Percentiles rank a stretch among this genome's conserved stretches.
phyloP scores from a whole-genome alignment of 2,888 invertebrate species.

The Lithophane leautieri region DNA sequence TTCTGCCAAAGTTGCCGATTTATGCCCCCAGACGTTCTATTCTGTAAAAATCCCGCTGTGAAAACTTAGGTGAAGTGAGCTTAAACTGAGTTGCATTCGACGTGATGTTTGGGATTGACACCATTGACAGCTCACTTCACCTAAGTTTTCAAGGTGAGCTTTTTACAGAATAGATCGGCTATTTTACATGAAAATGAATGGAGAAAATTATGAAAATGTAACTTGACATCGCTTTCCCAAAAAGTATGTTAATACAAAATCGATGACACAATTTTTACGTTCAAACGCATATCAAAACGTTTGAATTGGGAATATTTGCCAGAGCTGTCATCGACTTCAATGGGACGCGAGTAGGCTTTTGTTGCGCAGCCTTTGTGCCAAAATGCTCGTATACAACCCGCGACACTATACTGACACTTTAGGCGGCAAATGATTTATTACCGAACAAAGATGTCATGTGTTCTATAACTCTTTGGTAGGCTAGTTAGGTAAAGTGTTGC shows the following conservation, averaged over 20 bases:
- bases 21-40: too few species aligned
- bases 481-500: conserved; percentile 26
- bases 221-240: conserved; percentile 4
- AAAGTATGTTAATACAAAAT: conserved; percentile 19
- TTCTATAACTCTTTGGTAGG: conserved; percentile 49
- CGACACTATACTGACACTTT: conserved; percentile 55
- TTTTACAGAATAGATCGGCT: too few species aligned
- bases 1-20: too few species aligned
- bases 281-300: conserved; percentile 57
- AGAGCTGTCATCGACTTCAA: conserved; percentile 64
- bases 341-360: conserved; percentile 63
- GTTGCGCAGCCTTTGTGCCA: conserved; percentile 60
- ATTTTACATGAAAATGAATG: too few species aligned
- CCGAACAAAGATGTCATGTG: conserved; percentile 51
- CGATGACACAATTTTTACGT: conserved; percentile 43
- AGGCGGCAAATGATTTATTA: conserved; percentile 67
- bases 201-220: neutral
- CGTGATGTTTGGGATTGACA: too few species aligned
- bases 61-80: too few species aligned
- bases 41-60: too few species aligned
- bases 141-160: too few species aligned
- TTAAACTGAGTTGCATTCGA: too few species aligned
- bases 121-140: too few species aligned
- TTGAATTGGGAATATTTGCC: conserved; percentile 67
- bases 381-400: conserved; percentile 60